Conservation (phyloP, 1,140 invertebrate species). For the Drosophila leontia region DNA sequence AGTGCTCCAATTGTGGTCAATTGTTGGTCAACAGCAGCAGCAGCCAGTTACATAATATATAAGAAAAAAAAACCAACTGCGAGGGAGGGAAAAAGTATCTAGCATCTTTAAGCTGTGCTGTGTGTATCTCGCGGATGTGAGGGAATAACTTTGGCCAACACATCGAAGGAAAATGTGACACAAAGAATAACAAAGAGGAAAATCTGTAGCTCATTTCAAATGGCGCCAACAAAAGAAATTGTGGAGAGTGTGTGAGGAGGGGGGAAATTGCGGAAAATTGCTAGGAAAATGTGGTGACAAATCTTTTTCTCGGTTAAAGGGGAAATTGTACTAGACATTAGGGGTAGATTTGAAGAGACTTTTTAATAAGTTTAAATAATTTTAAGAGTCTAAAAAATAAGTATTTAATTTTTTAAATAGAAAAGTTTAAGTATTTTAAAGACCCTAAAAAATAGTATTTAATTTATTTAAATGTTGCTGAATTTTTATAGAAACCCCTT, state of each 20-base stretch:
- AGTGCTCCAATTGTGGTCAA: conserved; percentile 81
- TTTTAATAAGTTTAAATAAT: background rate
- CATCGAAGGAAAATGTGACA: conserved; percentile 9
- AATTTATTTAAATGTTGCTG: background rate
- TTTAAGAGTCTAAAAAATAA: too few relatives aligned
- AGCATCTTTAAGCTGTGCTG: conserved; percentile 43
- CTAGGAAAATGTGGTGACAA: conserved; percentile 36
- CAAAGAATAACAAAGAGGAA: conserved; percentile 43
- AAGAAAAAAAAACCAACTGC: background rate
- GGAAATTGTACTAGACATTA: background rate
- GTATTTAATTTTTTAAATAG: background rate
- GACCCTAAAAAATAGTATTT: too few relatives aligned
- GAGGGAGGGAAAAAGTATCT: background rate
- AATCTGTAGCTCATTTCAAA: conserved; percentile 42
- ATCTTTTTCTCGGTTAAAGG: background rate
- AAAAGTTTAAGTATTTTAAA: too few relatives aligned
- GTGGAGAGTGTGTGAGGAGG: background rate
- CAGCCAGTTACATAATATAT: conserved; percentile 63
- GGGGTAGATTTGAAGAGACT: background rate
- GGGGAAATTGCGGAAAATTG: conserved; percentile 19
- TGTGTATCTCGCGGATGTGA: conserved; percentile 33
- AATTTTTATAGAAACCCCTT: background rate
- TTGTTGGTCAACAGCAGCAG: conserved; percentile 62
- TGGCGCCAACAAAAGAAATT: conserved; percentile 47
- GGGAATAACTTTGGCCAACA: conserved; percentile 34